These are phyloP conservation scores for Nebria salina DNA, from an alignment of 2,888 invertebrate species.

Conservation along the genomic window DNA sequence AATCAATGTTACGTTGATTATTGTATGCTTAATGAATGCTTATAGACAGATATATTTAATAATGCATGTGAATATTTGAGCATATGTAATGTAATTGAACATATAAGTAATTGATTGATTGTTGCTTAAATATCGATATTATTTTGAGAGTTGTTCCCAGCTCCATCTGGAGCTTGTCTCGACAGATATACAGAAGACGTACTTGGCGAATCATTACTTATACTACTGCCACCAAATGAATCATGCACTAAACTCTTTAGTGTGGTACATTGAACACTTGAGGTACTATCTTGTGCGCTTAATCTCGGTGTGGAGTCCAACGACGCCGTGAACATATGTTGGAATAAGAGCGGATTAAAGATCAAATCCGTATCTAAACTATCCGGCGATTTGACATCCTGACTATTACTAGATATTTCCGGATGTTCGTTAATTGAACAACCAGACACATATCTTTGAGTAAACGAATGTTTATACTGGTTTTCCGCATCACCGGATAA, in stretches of 20 bases:
- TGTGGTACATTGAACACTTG: conserved; percentile 31
- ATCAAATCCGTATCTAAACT: conserved; percentile 53
- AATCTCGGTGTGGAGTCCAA: conserved; percentile 45
- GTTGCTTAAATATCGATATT: not conserved
- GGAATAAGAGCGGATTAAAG: conserved; percentile 59
- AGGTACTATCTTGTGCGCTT: conserved; percentile 33
- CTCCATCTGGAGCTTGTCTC: conserved; percentile 53
- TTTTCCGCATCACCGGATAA: conserved; percentile 53
- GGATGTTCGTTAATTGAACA: conserved; percentile 55
- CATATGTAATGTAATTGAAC: too few relatives aligned
- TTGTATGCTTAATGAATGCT: too few relatives aligned
- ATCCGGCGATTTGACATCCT: conserved; percentile 35
- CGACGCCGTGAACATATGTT: conserved; percentile 52
- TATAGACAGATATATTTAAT: too few relatives aligned
- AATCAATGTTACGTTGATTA: not conserved
- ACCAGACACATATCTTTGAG: conserved; percentile 58
- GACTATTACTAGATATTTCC: conserved; percentile 41
- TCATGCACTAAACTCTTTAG: conserved; percentile 26
- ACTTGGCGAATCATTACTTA: conserved; percentile 37
- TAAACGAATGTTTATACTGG: conserved; percentile 48
- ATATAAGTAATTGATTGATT: too few relatives aligned
- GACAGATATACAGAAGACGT: conserved; percentile 30
- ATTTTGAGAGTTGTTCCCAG: conserved; percentile 48
- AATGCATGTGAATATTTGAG: too few relatives aligned
- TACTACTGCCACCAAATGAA: conserved; percentile 48